A percentile compares a stretch with the other conserved stretches of the same genome.
phyloP scores from a whole-genome alignment of 1,140 invertebrate genomes.

The Tyrophagus putrescentiae region DNA sequence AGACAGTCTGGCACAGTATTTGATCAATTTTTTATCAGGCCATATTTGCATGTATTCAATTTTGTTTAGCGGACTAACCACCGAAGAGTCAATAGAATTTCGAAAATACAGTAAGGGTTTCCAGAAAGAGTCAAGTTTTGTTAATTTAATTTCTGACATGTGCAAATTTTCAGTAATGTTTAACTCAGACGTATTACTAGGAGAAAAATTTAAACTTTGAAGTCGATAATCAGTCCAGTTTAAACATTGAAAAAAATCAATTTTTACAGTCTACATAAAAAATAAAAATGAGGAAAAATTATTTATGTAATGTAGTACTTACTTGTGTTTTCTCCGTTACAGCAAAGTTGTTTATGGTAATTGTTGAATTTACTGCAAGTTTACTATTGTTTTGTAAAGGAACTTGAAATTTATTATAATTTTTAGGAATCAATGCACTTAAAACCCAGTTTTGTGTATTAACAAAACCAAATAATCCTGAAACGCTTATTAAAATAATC shows the following conservation, averaged over 20 bases:
- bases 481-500: no score
- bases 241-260: neutral
- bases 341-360: neutral
- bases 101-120: slow-evolving; percentile 8
- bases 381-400: no score
- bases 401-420: no score
- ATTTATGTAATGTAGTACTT: no score
- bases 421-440: no score
- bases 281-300: neutral
- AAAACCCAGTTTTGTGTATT: no score
- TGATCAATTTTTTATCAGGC: slow-evolving; percentile 3
- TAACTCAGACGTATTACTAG: neutral
- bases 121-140: neutral
- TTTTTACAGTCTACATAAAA: neutral
- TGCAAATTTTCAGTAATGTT: no score
- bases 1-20: slow-evolving; percentile 29
- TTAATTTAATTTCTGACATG: neutral
- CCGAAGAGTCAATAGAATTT: neutral
- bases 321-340: neutral
- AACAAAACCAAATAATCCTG: no score
- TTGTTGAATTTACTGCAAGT: neutral
- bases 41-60: slow-evolving; percentile 14
- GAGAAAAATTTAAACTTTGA: neutral
- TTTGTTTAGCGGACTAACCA: neutral
- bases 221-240: slow-evolving; percentile 11